phyloP scores from a whole-genome alignment of 2,113 vertebrate genomes.

The Odocoileus hemionus region DNA sequence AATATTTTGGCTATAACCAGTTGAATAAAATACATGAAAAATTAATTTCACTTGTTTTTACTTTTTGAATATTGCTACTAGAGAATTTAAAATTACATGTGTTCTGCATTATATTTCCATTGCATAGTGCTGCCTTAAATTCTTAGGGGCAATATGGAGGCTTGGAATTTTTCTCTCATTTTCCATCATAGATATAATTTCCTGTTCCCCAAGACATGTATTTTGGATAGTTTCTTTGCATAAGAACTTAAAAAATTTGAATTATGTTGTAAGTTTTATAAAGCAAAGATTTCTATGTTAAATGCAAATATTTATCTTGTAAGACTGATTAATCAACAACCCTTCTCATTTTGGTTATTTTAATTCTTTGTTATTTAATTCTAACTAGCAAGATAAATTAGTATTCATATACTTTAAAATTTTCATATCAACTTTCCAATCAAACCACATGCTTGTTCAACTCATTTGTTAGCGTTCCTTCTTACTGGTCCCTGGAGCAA shows the following conservation, averaged over 20 bases:
- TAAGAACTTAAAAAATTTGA: neutral
- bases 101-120: neutral
- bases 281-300: conserved; percentile 19
- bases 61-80: neutral
- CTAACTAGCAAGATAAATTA: neutral
- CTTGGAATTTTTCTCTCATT: neutral
- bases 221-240: neutral
- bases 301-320: neutral
- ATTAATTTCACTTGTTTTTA: neutral
- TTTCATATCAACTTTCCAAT: neutral
- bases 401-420: neutral
- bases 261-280: neutral
- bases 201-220: neutral
- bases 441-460: neutral
- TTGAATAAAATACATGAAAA: conserved; percentile 15
- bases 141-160: neutral
- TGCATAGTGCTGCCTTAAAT: neutral
- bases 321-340: neutral
- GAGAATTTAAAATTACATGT: neutral
- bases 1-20: neutral
- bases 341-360: neutral
- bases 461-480: neutral
- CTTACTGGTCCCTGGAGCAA: neutral
- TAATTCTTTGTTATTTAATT: neutral
- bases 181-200: neutral